Base-by-base conservation (phyloP, 1,140 invertebrate species). In the Pantala flavescens region DNA sequence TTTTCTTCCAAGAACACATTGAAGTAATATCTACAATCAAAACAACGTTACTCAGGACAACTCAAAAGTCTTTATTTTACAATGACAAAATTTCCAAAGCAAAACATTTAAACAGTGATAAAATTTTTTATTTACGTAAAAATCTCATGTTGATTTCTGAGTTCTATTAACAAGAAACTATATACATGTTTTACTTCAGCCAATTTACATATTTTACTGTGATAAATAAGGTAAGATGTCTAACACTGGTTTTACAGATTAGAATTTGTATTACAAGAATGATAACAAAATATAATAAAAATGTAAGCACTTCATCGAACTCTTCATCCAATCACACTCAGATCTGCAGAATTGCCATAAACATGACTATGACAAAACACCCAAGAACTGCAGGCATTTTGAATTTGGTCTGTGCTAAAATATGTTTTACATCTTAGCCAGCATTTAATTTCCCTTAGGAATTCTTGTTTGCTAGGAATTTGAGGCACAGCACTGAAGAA, bases 211-310 rank as follows among this genome's bases (percentile, higher is more conserved):
- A 16, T 63, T 21, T 19, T 16, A 21, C 49, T 21, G 3, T 63
- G 49, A 63, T 63, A 63, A 63, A 63, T 63, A 63, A 63, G 49
- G 49, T 63, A 63, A 7, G n/a, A 21, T 63, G 12, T 21, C 49
- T 19, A 19, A 63, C 49, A 63, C 5, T 63, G 49, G 12, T 5
- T 63, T 63, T 16, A 63, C 49, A 19, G 2, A 16, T 63, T 21
- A 63, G 28, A 36, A 36, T 36, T 36, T 36, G 28, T 36, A 36
- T 36, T 63, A 63, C n/a, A 21, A 63, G 14, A 63, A 19, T 63
- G 49, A 63, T 63, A 63, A 63, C 49, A 63, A 63, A 63, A 63
- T 21, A 63, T 63, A 63, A 63, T 63, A 63, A 63, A 63, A 63
- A 63, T 63, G 49, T 63, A 63, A 63, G 49, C 49, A 63, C 49